A percentile compares a stretch with the other conserved stretches of the same genome.
Conservation (phyloP, 2,113 vertebrate species). For the Menura novaehollandiae region DNA sequence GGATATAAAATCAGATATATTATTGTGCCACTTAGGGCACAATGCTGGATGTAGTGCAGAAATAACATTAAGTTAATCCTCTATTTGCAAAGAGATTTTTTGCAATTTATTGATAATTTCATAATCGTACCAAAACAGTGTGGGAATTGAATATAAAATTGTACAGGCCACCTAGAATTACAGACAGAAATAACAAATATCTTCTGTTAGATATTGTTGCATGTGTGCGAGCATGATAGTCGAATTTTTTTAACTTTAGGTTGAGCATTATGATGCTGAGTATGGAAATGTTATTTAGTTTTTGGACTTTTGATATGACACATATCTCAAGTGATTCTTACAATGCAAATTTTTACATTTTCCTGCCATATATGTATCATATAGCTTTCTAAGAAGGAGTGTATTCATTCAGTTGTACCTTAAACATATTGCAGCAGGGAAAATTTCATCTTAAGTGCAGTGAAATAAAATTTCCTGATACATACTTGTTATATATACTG, state of each 20-base stretch:
- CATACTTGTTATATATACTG: not conserved
- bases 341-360: not conserved
- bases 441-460: not conserved
- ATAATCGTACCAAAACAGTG: not conserved
- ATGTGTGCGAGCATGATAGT: fast-evolving
- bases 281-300: not conserved
- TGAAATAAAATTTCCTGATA: not conserved
- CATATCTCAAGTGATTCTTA: not conserved
- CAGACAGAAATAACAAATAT: not conserved
- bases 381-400: not conserved
- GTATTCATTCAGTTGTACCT: not conserved
- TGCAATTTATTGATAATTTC: not conserved
- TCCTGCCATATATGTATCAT: not conserved
- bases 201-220: not conserved
- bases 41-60: not conserved
- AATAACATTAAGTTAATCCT: not conserved
- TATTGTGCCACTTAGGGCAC: not conserved
- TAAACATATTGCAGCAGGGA: not conserved
- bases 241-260: not conserved
- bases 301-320: not conserved
- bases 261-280: not conserved
- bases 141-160: not conserved
- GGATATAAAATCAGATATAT: not conserved
- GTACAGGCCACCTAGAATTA: not conserved
- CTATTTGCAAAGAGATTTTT: not conserved